Conservation (phyloP, 2,797 vertebrate genomes). For the Alfaro cultratus region DNA sequence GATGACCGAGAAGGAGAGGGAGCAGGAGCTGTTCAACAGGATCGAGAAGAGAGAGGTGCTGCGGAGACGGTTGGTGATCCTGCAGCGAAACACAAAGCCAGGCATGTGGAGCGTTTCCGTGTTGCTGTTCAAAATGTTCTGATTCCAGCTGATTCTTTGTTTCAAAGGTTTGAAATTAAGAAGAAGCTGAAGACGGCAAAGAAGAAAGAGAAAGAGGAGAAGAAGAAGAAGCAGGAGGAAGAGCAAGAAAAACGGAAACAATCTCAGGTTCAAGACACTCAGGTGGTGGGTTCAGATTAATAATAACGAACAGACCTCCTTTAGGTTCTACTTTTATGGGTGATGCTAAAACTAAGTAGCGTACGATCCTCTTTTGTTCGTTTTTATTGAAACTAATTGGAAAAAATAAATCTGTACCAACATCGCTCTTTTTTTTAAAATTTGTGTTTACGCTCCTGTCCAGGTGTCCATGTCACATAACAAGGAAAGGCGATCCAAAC, state of each 20-base stretch:
- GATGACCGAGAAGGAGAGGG: conserved; percentile 98
- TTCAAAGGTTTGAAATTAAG: conserved; percentile 95
- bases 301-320: not conserved
- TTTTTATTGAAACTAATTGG: not conserved
- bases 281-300: conserved; percentile 82
- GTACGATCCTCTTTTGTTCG: not conserved
- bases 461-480: conserved; percentile 89
- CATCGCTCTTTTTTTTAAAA: not conserved
- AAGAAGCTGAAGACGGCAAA: conserved; percentile 98
- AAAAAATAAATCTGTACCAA: not conserved
- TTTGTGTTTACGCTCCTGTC: not conserved
- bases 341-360: not conserved
- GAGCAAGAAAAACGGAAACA: conserved; percentile 97
- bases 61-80: conserved; percentile 89
- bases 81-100: not conserved
- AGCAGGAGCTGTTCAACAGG: conserved; percentile 97
- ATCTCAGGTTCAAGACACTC: conserved; percentile 94
- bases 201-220: conserved; percentile 99
- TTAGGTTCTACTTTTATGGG: not conserved
- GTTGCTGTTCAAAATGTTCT: not conserved
- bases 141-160: not conserved
- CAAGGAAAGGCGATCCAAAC: conserved; percentile 95
- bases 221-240: conserved; percentile 98
- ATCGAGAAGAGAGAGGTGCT: conserved; percentile 98
- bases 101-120: no score